Conservation (phyloP, 2,888 invertebrate genomes). For the Tanytarsus gracilentus region DNA sequence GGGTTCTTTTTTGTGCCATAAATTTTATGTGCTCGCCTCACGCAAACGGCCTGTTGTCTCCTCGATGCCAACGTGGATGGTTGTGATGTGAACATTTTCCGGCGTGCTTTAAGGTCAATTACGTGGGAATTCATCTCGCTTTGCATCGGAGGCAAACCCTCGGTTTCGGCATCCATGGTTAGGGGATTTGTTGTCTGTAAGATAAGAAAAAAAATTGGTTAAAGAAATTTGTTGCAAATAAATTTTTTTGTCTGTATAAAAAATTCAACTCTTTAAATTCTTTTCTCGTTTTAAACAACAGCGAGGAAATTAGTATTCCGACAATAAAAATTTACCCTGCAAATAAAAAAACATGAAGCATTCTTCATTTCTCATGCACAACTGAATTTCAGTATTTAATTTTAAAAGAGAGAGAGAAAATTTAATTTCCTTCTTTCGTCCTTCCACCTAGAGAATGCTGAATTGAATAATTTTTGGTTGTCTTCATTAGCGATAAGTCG, state of each 20-base stretch:
- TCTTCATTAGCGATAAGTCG: neutral
- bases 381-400: too few relatives aligned
- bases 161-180: constrained; percentile 41
- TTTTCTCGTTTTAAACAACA: too few relatives aligned
- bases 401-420: too few relatives aligned
- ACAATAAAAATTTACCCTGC: too few relatives aligned
- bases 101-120: constrained; percentile 46
- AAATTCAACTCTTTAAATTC: too few relatives aligned
- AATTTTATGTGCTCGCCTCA: constrained; percentile 71
- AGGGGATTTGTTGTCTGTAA: neutral
- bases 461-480: neutral
- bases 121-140: constrained; percentile 36
- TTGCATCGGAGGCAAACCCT: constrained; percentile 40
- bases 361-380: too few relatives aligned
- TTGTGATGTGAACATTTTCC: constrained; percentile 52
- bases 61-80: constrained; percentile 61
- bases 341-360: too few relatives aligned
- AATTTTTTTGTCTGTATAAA: too few relatives aligned
- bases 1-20: constrained; percentile 73
- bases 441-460: too few relatives aligned
- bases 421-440: too few relatives aligned
- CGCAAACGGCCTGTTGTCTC: constrained; percentile 74
- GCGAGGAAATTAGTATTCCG: too few relatives aligned
- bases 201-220: neutral
- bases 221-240: too few relatives aligned